Evolutionary conservation across 2,113 vertebrate genomes (phyloP).

Genomic region (Ochotona princeps): DNA sequence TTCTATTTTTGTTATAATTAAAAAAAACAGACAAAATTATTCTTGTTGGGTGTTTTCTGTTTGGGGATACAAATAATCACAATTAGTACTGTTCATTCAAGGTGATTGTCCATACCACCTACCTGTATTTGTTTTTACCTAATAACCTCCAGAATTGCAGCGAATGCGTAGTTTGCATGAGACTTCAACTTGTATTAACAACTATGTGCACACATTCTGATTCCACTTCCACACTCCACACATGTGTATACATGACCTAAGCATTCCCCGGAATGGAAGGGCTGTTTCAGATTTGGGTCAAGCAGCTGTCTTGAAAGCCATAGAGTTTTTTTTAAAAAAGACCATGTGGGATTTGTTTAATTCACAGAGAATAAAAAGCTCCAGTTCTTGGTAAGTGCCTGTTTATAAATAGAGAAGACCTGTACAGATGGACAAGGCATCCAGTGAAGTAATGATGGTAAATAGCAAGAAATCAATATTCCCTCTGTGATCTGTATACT

Average conservation of each 20-base stretch:
- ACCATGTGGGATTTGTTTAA: conserved; percentile 11
- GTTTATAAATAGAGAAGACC: background rate
- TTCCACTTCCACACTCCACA: conserved; percentile 4
- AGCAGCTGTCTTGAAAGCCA: conserved; percentile 14
- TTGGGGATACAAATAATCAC: conserved; percentile 49
- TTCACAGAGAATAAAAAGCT: conserved; percentile 1
- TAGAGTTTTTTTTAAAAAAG: conserved; percentile 29
- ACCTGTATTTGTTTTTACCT: conserved; percentile 33
- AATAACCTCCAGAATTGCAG: conserved; percentile 34
- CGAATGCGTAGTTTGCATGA: background rate
- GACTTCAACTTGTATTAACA: background rate
- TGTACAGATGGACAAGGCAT: background rate
- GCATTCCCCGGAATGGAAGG: background rate
- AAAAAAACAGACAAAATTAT: conserved; percentile 82
- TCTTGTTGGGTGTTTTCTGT: conserved; percentile 79
- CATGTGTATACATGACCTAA: background rate
- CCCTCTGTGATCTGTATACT: conserved; percentile 5
- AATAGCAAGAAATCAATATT: conserved; percentile 26
- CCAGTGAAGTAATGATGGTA: conserved; percentile 17
- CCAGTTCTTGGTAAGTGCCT: background rate
- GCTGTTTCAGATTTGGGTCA: conserved; percentile 29
- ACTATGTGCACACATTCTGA: background rate
- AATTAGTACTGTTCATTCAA: conserved; percentile 5
- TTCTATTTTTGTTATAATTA: conserved; percentile 79
- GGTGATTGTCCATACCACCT: conserved; percentile 2